Conservation (phyloP, 2,113 vertebrate genomes). For the Mastomys coucha region DNA sequence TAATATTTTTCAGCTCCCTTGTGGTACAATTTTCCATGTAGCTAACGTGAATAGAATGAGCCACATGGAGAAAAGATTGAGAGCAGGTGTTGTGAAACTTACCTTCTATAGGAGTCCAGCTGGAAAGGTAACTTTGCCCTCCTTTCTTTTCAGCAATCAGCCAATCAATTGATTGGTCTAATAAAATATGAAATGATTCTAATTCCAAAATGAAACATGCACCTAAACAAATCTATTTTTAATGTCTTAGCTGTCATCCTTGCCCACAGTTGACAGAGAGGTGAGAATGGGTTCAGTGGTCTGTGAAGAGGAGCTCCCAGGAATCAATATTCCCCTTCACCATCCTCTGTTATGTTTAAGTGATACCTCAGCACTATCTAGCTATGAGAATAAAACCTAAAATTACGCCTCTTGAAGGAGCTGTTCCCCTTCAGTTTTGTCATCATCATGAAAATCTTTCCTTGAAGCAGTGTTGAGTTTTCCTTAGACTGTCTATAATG, state of each 20-base stretch:
- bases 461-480: not conserved
- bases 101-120: not conserved
- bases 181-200: not conserved
- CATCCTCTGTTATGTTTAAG: not conserved
- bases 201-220: not conserved
- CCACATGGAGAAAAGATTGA: not conserved
- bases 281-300: slow-evolving; percentile 77
- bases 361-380: slow-evolving; percentile 50
- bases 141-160: not conserved
- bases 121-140: not conserved
- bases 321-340: slow-evolving; percentile 13
- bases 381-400: slow-evolving; percentile 40
- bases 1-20: slow-evolving; percentile 36
- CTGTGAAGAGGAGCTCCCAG: not conserved
- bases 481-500: slow-evolving; percentile 19
- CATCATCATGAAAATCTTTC: slow-evolving; percentile 58
- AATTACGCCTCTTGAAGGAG: slow-evolving; percentile 64
- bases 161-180: not conserved
- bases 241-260: not conserved
- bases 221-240: not conserved
- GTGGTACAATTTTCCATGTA: not conserved
- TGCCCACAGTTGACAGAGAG: not conserved
- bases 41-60: not conserved
- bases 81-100: not conserved
- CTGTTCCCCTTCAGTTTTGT: slow-evolving; percentile 74